Conservation (phyloP, 2,888 invertebrate species). For the Orthosia gracilis region DNA sequence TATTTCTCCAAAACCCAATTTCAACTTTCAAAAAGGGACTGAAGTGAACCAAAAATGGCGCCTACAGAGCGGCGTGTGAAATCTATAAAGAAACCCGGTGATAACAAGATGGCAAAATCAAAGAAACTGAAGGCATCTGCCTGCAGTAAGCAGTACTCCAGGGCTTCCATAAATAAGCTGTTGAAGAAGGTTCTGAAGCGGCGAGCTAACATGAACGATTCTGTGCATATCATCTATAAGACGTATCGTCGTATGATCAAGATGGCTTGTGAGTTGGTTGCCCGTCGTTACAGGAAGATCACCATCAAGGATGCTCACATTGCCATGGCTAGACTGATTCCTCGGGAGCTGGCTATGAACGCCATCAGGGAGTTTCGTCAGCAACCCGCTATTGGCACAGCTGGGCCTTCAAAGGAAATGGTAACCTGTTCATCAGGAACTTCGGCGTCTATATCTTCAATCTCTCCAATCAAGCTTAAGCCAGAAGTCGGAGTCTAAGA, state of each 20-base stretch:
- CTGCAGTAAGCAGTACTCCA: neutral
- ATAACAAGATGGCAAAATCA: neutral
- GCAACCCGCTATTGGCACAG: too few relatives aligned
- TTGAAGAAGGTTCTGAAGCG: slow-evolving; percentile 20
- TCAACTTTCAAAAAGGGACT: neutral
- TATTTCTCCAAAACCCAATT: slow-evolving; percentile 9
- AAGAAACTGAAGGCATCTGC: neutral
- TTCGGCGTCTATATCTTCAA: too few relatives aligned
- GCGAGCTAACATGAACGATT: slow-evolving; percentile 3
- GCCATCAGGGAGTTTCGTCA: slow-evolving; percentile 37
- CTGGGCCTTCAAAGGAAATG: neutral
- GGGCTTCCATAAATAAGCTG: slow-evolving; percentile 7
- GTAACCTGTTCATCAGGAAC: too few relatives aligned
- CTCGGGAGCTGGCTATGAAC: slow-evolving; percentile 32
- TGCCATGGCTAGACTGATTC: slow-evolving; percentile 29
- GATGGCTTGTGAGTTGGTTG: slow-evolving; percentile 24
- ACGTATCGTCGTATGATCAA: slow-evolving; percentile 20
- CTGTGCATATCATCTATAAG: slow-evolving; percentile 17
- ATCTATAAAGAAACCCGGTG: slow-evolving; percentile 30
- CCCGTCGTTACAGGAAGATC: slow-evolving; percentile 20
- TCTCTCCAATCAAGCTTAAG: neutral
- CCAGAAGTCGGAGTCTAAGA: neutral
- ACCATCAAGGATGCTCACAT: slow-evolving; percentile 16
- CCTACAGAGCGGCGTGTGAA: slow-evolving; percentile 37
- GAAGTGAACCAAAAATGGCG: slow-evolving; percentile 8